Evolutionary conservation across 2,797 vertebrate species (phyloP).

Genomic region (Agapornis canus): DNA sequence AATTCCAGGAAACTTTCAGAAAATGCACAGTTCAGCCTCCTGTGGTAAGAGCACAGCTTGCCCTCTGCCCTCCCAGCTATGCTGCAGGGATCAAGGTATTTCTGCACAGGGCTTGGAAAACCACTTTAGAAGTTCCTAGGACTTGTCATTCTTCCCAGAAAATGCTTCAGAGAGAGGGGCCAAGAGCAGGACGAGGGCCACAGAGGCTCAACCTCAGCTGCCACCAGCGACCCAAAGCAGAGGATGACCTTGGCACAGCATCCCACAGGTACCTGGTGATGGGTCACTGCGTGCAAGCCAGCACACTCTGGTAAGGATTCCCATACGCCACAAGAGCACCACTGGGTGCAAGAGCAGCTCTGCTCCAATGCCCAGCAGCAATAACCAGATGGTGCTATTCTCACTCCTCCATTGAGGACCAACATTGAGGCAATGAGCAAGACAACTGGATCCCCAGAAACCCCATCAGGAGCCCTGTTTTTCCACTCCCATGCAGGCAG

Average conservation of each 20-base stretch:
- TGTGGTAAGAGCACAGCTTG: background rate
- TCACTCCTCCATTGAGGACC: background rate
- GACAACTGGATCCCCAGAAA: background rate
- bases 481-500: background rate
- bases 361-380: accelerated
- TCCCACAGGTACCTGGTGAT: background rate
- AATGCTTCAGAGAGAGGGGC: background rate
- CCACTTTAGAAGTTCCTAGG: background rate
- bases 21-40: background rate
- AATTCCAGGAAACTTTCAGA: background rate
- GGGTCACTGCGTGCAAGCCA: background rate
- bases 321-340: accelerated
- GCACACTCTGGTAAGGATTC: background rate
- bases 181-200: background rate
- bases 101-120: background rate
- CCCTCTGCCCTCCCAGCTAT: background rate
- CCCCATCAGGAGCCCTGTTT: background rate
- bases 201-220: background rate
- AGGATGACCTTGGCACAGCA: background rate
- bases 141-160: background rate
- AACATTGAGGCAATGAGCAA: background rate
- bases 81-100: background rate
- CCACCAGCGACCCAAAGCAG: background rate
- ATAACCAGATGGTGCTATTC: background rate
- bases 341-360: background rate